Percentiles rank a stretch among this genome's conserved stretches.
phyloP scores from a whole-genome alignment of 2,797 vertebrate species.

The Gobio occitaniae region DNA sequence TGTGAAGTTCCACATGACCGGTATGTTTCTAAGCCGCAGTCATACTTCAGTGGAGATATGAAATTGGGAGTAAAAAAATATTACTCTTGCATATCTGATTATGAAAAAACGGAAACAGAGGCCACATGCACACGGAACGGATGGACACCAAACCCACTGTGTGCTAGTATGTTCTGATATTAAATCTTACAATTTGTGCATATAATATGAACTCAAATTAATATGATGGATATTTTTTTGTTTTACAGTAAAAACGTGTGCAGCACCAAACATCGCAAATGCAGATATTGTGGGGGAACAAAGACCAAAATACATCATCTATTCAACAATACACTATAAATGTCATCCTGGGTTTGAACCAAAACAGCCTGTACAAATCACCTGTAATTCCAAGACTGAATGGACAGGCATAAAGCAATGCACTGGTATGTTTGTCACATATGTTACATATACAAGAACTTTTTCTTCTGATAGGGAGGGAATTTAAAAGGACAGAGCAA shows the following conservation, averaged over 20 bases:
- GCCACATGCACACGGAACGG: slow-evolving; percentile 66
- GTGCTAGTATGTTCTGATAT: slow-evolving; percentile 36
- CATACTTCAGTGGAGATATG: not conserved
- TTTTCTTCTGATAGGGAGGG: not conserved
- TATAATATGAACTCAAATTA: not conserved
- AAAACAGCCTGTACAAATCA: not conserved
- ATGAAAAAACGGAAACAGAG: rapidly evolving
- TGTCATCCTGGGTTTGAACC: slow-evolving; percentile 33
- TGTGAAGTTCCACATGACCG: not conserved
- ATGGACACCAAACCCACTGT: slow-evolving; percentile 63
- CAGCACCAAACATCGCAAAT: not conserved
- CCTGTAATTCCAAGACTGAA: not conserved
- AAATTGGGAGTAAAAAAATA: rapidly evolving
- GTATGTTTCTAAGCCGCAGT: rapidly evolving
- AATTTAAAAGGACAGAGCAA: slow-evolving; percentile 26
- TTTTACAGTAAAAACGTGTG: not conserved
- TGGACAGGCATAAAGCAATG: slow-evolving; percentile 23
- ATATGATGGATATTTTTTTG: not conserved
- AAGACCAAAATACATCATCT: not conserved
- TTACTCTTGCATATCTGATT: rapidly evolving
- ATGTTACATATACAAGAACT: not conserved
- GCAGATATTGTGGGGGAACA: not conserved
- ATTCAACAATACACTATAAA: not conserved
- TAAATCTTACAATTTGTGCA: not conserved
- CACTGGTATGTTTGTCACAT: not conserved